Evolutionary conservation across 2,797 vertebrate species (phyloP).

Genomic region (Jordanella pulchra): DNA sequence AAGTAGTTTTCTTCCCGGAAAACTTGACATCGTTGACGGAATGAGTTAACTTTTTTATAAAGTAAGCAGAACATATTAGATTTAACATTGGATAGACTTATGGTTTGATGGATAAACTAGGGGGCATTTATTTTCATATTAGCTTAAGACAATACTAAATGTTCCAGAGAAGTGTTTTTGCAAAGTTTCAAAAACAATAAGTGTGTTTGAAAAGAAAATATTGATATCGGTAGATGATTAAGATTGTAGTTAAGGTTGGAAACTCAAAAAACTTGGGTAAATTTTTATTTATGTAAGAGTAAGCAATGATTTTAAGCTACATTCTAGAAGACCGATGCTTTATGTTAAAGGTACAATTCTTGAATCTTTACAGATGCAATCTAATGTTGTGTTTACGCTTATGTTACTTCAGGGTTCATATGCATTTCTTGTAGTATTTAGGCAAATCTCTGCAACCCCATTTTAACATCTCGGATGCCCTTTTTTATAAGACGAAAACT

Average conservation of each 20-base stretch:
- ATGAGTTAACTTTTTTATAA: too few species aligned
- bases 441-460: constrained; percentile 60
- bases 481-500: constrained; percentile 75
- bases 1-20: neutral
- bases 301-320: neutral
- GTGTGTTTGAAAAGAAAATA: neutral
- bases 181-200: neutral
- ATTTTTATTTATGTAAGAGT: neutral
- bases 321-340: neutral
- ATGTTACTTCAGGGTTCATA: constrained; percentile 40
- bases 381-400: constrained; percentile 30
- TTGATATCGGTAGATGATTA: neutral
- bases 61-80: too few species aligned
- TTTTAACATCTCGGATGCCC: constrained; percentile 69
- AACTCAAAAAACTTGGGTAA: neutral
- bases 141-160: too few species aligned
- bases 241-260: too few species aligned
- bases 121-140: too few species aligned
- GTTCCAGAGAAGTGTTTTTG: neutral
- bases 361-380: neutral
- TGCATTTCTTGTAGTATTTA: constrained; percentile 66
- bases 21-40: too few species aligned
- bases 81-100: too few species aligned
- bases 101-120: too few species aligned
- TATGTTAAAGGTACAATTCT: neutral